Evolutionary conservation across 2,888 invertebrate species (phyloP), one percentile per base, ranked within the genome.

Genomic region (Sphinx pinastri): DNA sequence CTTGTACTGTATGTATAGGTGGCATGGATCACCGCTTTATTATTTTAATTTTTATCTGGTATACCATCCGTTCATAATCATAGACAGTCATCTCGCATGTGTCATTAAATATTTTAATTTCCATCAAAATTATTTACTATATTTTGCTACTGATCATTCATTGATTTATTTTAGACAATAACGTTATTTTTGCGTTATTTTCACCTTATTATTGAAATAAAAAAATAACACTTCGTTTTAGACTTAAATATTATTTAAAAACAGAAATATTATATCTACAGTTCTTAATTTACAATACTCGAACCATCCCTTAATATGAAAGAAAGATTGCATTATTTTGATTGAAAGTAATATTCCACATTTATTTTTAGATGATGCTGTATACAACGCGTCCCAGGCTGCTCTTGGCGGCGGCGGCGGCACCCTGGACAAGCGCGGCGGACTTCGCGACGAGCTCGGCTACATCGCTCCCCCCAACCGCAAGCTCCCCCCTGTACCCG

Each of bases 391-490:
- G 84, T 97, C 97, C 14, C 96, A 96, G 88, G 96, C 96, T 38
- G 88, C 89, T 0, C 74, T 92, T 70, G 96, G 96, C 85, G 95
- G 95, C 76, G 95, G 95, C 74, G 95, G 93, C 72, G 96, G 96
- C 71, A 98, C 98, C 0, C 89, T 98, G 84, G 98, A 98, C 94
- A 98, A 98, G 87, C 96, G 97, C 75, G 97, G 97, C 0, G 93
- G 94, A 0, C 95, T 98, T 49, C 96, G 98, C 49, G 98, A 98
- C 86, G 98, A 98, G 87, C 95, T 98, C 51, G 98, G 98, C 70
- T 98, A 98, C 93, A 98, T 98, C 89, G 98, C 98, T 0, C 98
- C 98, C 31, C 98, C 98, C 70, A 98, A 98, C 92, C 95, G 98
- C 81, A 98, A 98, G 90, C 95, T 98, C 71, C 98, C 98, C 0